Evolutionary conservation across 1,140 invertebrate species (phyloP).

Genomic region (Lepidurus apus): DNA sequence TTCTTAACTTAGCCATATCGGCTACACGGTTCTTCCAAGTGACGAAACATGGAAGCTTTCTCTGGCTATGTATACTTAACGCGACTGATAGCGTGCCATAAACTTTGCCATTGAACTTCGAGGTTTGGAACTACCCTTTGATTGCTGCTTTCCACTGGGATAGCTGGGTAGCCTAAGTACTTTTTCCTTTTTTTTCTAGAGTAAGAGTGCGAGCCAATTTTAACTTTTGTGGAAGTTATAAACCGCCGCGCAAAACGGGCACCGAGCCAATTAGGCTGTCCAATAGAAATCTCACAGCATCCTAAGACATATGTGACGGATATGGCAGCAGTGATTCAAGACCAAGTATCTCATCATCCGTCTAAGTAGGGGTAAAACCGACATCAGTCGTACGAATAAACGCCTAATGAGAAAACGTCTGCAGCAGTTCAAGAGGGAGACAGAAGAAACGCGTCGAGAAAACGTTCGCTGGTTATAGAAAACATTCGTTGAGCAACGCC

Average conservation of each 20-base stretch:
- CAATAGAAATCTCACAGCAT: background rate
- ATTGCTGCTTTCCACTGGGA: background rate
- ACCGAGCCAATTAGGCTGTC: background rate
- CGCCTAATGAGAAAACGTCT: background rate
- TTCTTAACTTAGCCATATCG: background rate
- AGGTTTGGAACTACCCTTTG: background rate
- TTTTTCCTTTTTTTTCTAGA: background rate
- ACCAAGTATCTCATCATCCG: background rate
- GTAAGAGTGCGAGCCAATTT: conserved; percentile 4
- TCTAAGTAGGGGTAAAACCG: background rate
- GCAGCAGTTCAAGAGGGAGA: too few relatives aligned
- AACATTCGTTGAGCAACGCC: too few relatives aligned
- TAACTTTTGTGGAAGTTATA: background rate
- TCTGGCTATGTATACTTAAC: background rate
- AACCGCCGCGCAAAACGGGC: background rate
- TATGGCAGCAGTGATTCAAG: background rate
- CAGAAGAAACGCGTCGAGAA: too few relatives aligned
- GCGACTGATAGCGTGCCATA: background rate
- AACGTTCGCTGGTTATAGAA: too few relatives aligned
- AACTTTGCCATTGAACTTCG: background rate
- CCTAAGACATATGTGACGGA: background rate
- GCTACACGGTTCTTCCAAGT: background rate
- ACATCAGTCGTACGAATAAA: background rate
- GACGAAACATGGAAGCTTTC: background rate
- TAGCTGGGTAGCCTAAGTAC: background rate